phyloP scores from a whole-genome alignment of 2,888 invertebrate species.

The Caenorhabditis doughertyi region DNA sequence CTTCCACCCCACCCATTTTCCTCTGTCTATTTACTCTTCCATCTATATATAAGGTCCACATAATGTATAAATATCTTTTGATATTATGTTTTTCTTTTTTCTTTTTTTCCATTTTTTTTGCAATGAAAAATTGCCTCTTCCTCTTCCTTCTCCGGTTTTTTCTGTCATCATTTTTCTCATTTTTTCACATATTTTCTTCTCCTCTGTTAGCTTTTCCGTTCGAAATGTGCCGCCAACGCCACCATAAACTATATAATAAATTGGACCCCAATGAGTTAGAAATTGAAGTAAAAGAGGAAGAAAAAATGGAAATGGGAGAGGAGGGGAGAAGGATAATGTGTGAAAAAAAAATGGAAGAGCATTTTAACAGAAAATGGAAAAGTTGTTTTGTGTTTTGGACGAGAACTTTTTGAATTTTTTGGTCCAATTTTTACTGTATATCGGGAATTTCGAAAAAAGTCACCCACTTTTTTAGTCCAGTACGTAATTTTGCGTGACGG shows the following conservation, averaged over 20 bases:
- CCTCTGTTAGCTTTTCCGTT: not conserved
- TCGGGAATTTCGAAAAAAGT: not conserved
- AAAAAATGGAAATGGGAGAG: not conserved
- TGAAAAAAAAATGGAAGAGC: not conserved
- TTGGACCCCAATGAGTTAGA: not conserved
- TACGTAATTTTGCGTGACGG: too few species aligned
- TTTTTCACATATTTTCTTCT: too few species aligned
- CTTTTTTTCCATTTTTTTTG: not conserved
- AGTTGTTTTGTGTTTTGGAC: not conserved
- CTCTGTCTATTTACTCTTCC: not conserved
- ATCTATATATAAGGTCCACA: not conserved
- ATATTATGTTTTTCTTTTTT: not conserved
- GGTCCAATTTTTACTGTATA: not conserved
- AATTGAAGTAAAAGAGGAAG: not conserved
- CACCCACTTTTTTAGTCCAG: not conserved
- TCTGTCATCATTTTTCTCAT: not conserved
- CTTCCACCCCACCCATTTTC: too few species aligned
- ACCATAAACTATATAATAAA: conserved; percentile 3
- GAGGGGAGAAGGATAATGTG: not conserved
- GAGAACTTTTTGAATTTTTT: not conserved
- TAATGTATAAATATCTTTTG: not conserved
- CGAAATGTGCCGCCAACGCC: not conserved
- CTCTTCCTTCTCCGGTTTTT: not conserved
- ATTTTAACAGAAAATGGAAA: too few species aligned
- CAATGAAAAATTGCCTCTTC: not conserved